A percentile compares a stretch with the other conserved stretches of the same genome.
phyloP scores from a whole-genome alignment of 2,113 vertebrate species.

The Pterophyllum scalare region DNA sequence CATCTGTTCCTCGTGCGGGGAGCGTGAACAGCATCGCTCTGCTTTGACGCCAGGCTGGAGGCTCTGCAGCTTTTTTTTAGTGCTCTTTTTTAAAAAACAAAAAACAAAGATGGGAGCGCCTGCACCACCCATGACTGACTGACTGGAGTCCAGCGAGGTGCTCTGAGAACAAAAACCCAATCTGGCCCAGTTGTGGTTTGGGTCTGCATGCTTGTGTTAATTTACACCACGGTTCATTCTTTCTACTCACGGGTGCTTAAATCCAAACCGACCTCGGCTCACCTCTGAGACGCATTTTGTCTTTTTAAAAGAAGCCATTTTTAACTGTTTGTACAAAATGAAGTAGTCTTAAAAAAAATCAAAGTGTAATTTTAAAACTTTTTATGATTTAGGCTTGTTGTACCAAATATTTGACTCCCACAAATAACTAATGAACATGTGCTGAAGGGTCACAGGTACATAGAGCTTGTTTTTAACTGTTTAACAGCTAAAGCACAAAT shows the following conservation, averaged over 20 bases:
- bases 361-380: constrained; percentile 43
- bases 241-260: constrained; percentile 61
- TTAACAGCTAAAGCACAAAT: constrained; percentile 55
- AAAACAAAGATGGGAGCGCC: background rate
- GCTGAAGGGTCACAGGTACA: constrained; percentile 31
- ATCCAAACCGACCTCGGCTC: constrained; percentile 68
- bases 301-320: constrained; percentile 63
- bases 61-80: background rate
- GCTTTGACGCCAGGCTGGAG: constrained; percentile 6
- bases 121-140: background rate
- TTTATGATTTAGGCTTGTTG: constrained; percentile 48
- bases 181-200: background rate
- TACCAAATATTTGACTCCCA: constrained; percentile 67
- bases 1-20: constrained; percentile 5
- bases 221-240: constrained; percentile 34
- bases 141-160: background rate
- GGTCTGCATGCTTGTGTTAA: constrained; percentile 49
- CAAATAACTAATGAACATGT: background rate
- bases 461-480: constrained; percentile 2
- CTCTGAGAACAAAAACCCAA: background rate
- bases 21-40: background rate
- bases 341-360: constrained; percentile 40
- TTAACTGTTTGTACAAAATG: constrained; percentile 62
- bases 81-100: background rate
- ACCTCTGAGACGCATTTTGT: constrained; percentile 33